Conservation (phyloP, 2,888 invertebrate species). For the Invenusta paracnida region DNA sequence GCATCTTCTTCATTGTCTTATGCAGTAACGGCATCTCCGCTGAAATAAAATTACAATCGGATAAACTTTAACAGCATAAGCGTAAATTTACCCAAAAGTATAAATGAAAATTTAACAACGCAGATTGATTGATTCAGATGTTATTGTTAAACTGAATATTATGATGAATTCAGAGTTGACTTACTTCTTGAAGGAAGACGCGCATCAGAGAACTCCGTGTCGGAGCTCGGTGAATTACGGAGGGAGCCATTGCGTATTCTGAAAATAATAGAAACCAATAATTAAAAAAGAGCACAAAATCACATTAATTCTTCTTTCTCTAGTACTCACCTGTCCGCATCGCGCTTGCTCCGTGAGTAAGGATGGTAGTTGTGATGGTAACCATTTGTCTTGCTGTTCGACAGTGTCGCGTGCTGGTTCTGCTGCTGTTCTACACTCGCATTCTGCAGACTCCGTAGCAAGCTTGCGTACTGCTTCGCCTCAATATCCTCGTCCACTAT, state of each 20-base stretch:
- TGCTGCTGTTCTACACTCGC: background rate
- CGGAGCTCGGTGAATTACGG: background rate
- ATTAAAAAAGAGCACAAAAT: background rate
- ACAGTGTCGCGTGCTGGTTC: background rate
- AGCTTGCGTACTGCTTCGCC: background rate
- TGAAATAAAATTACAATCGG: too few species aligned
- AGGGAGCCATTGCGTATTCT: background rate
- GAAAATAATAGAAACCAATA: background rate
- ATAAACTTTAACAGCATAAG: too few species aligned
- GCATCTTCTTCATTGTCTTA: constrained; percentile 19
- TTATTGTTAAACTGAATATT: too few species aligned
- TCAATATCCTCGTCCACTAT: background rate
- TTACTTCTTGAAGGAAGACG: constrained; percentile 9
- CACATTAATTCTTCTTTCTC: too few species aligned
- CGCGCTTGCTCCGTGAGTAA: background rate
- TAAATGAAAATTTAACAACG: too few species aligned
- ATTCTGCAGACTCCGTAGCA: background rate
- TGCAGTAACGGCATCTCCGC: background rate
- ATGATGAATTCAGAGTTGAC: too few species aligned
- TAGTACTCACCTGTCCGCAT: too few species aligned
- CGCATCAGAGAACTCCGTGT: background rate
- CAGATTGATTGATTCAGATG: too few species aligned
- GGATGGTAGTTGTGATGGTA: constrained; percentile 13
- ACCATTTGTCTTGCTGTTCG: background rate
- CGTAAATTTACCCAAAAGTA: too few species aligned